Evolutionary conservation across 2,888 invertebrate species (phyloP).

Genomic region (Eupithecia insigniata): DNA sequence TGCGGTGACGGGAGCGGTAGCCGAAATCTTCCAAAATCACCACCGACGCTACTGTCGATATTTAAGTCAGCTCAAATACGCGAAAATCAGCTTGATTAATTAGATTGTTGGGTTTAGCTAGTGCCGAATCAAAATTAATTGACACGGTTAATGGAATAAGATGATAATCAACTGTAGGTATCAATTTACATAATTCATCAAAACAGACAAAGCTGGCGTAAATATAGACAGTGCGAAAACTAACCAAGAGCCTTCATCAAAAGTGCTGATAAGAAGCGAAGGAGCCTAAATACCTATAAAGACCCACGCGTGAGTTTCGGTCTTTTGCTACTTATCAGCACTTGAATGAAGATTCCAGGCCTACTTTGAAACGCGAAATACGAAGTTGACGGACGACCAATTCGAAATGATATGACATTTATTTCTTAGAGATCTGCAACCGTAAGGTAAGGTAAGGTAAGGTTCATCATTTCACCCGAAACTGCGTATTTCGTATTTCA

Average conservation of each 20-base stretch:
- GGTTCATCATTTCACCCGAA: not conserved
- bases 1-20: constrained; percentile 19
- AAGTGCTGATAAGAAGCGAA: constrained; percentile 2
- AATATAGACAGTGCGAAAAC: constrained; percentile 19
- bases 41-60: constrained; percentile 3
- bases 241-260: not conserved
- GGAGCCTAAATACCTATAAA: not conserved
- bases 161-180: not conserved
- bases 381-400: not conserved
- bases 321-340: not conserved
- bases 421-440: not conserved
- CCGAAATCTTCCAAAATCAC: constrained; percentile 8
- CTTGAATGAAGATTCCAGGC: not conserved
- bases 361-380: not conserved
- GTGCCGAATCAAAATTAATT: not conserved
- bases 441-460: not conserved
- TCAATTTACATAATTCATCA: not conserved
- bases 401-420: not conserved
- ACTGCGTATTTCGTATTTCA: constrained; percentile 1
- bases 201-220: constrained; percentile 9
- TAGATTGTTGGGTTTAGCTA: not conserved
- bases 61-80: constrained; percentile 17
- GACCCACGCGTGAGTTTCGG: not conserved
- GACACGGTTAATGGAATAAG: not conserved
- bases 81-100: not conserved